These are phyloP conservation scores for Drosophila birchii DNA, from an alignment of 2,888 invertebrate genomes.

Conservation along the genomic window DNA sequence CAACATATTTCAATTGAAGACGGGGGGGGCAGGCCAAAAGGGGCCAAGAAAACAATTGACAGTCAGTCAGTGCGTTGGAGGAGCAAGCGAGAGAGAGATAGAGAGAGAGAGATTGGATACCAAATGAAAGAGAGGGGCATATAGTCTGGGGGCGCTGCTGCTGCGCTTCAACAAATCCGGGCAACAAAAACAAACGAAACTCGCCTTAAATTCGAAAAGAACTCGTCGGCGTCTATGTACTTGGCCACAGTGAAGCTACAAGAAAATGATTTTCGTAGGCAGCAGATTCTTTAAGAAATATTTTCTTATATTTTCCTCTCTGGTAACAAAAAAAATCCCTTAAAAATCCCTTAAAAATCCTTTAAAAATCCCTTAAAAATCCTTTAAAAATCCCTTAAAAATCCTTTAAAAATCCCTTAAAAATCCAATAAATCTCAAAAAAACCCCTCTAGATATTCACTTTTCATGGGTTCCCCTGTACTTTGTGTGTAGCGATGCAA, in stretches of 20 bases:
- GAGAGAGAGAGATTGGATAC: conserved; percentile 6
- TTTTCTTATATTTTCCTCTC: too few relatives aligned
- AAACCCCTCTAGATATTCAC: background rate
- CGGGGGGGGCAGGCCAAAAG: conserved; percentile 23
- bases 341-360: too few relatives aligned
- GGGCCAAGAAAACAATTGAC: conserved; percentile 54
- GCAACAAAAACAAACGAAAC: conserved; percentile 38
- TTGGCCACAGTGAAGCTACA: conserved; percentile 12
- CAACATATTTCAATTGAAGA: conserved; percentile 49
- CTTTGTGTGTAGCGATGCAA: conserved; percentile 17
- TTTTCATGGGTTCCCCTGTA: background rate
- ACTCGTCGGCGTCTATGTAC: conserved; percentile 8
- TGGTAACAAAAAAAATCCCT: too few relatives aligned
- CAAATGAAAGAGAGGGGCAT: conserved; percentile 3
- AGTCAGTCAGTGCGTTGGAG: conserved; percentile 35
- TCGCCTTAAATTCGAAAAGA: conserved; percentile 40
- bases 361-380: too few relatives aligned
- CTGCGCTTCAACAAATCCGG: conserved; percentile 45
- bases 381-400: too few relatives aligned
- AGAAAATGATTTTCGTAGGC: background rate
- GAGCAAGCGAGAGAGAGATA: conserved; percentile 8
- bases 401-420: too few relatives aligned
- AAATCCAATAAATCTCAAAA: background rate
- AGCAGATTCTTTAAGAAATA: background rate
- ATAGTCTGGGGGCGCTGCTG: conserved; percentile 22